Evolutionary conservation across 2,888 invertebrate species (phyloP).

Genomic region (Agrotis ipsilon): DNA sequence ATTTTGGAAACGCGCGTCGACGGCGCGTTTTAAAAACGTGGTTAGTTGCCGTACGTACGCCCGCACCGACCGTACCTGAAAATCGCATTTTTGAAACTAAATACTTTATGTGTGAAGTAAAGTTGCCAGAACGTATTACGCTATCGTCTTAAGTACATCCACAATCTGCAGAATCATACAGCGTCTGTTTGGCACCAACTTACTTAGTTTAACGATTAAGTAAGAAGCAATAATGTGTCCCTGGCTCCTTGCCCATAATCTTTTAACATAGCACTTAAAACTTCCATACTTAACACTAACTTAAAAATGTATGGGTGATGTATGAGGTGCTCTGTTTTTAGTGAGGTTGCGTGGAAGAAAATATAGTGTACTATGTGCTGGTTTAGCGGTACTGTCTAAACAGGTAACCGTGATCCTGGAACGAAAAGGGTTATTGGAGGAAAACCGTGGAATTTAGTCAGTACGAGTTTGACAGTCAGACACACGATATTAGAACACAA

Average conservation of each 20-base stretch:
- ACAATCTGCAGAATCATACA: constrained; percentile 35
- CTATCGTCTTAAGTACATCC: background rate
- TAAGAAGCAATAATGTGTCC: constrained; percentile 45
- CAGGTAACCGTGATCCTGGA: too few relatives aligned
- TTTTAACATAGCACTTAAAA: constrained; percentile 44
- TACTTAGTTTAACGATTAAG: constrained; percentile 49
- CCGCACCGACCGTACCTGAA: too few relatives aligned
- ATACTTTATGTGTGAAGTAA: background rate
- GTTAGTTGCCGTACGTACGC: too few relatives aligned
- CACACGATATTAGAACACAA: too few relatives aligned
- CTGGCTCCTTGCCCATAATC: constrained; percentile 56
- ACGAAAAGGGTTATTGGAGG: too few relatives aligned
- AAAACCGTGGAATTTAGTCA: too few relatives aligned
- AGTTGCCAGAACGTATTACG: constrained; percentile 17
- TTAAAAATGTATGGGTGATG: constrained; percentile 53
- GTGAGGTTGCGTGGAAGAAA: background rate
- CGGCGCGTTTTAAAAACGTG: too few relatives aligned
- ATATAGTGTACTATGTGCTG: background rate
- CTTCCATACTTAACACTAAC: constrained; percentile 49
- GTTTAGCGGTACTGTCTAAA: too few relatives aligned
- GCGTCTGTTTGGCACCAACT: constrained; percentile 47
- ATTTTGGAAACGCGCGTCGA: too few relatives aligned
- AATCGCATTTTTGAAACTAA: background rate
- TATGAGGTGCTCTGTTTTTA: constrained; percentile 25
- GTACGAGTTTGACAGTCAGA: too few relatives aligned